Conservation (phyloP, 2,113 vertebrate genomes). For the Microtus oregoni region DNA sequence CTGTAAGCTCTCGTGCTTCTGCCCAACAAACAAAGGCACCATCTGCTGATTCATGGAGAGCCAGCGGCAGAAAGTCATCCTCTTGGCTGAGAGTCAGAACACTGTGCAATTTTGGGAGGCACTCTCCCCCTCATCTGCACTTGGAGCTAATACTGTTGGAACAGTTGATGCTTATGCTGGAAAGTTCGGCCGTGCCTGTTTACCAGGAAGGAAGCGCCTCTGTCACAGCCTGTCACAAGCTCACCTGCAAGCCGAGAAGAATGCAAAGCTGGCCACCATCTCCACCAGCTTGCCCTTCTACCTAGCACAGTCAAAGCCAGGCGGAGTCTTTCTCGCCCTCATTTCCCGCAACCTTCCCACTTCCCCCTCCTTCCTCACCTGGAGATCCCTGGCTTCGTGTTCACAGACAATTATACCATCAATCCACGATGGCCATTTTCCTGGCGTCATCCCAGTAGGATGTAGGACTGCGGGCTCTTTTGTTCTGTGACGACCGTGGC, state of each 20-base stretch:
- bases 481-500: not conserved
- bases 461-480: not conserved
- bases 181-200: not conserved
- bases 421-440: not conserved
- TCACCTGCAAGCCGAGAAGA: not conserved
- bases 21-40: conserved; percentile 28
- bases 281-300: not conserved
- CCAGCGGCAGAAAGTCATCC: not conserved
- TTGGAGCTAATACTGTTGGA: not conserved
- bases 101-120: not conserved
- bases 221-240: not conserved
- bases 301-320: not conserved
- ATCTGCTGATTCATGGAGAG: conserved; percentile 11
- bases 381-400: not conserved
- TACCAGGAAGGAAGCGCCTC: not conserved
- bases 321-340: not conserved
- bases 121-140: not conserved
- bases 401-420: not conserved
- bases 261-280: not conserved
- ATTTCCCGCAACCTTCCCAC: fast-evolving
- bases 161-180: not conserved
- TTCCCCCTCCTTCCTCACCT: not conserved
- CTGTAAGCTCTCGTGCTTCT: not conserved
- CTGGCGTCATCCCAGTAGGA: not conserved
- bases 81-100: not conserved